Conservation (phyloP, 2,888 invertebrate species). For the Coleophora flavipennella region DNA sequence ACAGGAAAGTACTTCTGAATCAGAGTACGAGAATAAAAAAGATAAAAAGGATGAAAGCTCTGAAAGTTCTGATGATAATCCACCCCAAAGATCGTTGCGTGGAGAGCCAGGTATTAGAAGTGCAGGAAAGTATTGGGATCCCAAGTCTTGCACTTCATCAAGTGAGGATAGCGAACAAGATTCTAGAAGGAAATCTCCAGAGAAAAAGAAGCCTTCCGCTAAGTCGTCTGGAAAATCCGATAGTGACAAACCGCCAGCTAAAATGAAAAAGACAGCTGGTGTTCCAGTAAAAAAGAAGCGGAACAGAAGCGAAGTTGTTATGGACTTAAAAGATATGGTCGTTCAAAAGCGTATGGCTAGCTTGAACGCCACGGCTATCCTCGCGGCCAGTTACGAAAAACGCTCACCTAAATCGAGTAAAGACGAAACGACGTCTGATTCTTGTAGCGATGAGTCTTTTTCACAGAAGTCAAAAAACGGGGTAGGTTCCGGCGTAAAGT, state of each 20-base stretch:
- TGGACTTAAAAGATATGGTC: constrained; percentile 90
- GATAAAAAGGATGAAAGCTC: constrained; percentile 57
- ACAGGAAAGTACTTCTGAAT: constrained; percentile 60
- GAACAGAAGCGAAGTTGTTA: constrained; percentile 76
- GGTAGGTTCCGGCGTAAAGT: constrained; percentile 68
- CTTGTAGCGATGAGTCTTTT: constrained; percentile 67
- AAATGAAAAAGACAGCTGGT: constrained; percentile 56
- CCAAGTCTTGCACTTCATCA: constrained; percentile 78
- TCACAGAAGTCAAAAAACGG: constrained; percentile 68
- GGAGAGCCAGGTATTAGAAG: constrained; percentile 83
- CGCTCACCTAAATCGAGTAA: constrained; percentile 72
- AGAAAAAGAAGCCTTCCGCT: constrained; percentile 53
- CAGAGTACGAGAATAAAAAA: constrained; percentile 57
- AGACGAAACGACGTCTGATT: constrained; percentile 73
- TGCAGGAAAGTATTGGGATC: constrained; percentile 88
- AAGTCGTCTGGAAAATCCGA: constrained; percentile 58
- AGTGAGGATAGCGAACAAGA: constrained; percentile 70
- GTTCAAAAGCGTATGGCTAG: constrained; percentile 94
- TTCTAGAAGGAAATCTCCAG: constrained; percentile 46
- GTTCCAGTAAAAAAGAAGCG: constrained; percentile 67
- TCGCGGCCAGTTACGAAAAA: constrained; percentile 91
- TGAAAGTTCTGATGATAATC: constrained; percentile 70
- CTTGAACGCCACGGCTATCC: constrained; percentile 90
- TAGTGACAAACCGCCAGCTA: constrained; percentile 60
- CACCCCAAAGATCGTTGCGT: constrained; percentile 74